Conservation (phyloP, 2,797 vertebrate species). For the Peromyscus eremicus region DNA sequence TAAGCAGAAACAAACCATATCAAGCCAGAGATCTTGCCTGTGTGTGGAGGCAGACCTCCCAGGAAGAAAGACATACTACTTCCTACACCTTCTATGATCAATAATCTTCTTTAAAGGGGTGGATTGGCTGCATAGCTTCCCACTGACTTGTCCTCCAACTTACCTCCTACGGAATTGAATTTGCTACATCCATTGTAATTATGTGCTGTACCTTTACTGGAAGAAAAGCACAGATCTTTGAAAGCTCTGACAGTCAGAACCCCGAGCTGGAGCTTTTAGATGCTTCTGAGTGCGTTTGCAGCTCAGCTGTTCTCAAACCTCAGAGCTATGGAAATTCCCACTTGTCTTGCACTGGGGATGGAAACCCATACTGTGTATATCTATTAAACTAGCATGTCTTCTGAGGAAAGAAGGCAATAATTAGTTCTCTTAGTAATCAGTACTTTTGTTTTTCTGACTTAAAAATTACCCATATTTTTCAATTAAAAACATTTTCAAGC, state of each 20-base stretch:
- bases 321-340: constrained; percentile 75
- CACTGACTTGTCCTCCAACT: constrained; percentile 56
- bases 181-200: constrained; percentile 70
- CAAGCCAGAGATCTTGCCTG: neutral
- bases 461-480: constrained; percentile 78
- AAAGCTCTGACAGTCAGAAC: constrained; percentile 74
- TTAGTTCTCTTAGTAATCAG: constrained; percentile 75
- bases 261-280: constrained; percentile 76
- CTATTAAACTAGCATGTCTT: constrained; percentile 79
- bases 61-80: constrained; percentile 46
- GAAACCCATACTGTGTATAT: constrained; percentile 75
- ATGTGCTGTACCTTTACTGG: constrained; percentile 63
- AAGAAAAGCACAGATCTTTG: constrained; percentile 69
- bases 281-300: constrained; percentile 67
- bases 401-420: constrained; percentile 72
- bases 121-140: constrained; percentile 68
- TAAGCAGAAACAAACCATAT: neutral
- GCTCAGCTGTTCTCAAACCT: constrained; percentile 76
- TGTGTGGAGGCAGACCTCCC: constrained; percentile 36
- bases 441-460: constrained; percentile 75
- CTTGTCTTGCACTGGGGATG: constrained; percentile 61
- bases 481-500: constrained; percentile 70
- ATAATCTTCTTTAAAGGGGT: constrained; percentile 53
- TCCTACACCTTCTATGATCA: constrained; percentile 68
- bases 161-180: constrained; percentile 73